Base-by-base conservation (phyloP, 2,888 invertebrate species). In the Andricus quercusramuli region DNA sequence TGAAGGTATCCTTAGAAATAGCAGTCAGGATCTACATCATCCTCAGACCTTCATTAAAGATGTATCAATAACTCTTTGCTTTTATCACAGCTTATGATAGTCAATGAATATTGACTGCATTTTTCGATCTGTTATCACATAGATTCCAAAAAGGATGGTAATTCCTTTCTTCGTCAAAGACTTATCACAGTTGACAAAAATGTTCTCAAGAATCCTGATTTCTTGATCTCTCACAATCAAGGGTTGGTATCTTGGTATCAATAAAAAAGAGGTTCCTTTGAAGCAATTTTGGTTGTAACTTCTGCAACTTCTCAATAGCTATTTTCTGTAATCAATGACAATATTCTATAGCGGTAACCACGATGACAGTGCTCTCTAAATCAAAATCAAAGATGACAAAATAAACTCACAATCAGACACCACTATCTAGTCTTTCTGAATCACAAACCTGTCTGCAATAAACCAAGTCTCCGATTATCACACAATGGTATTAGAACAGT, bases 361-460 rank as follows among this genome's bases (percentile, higher is more conserved):
- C n/a, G 47, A 70, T 70, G 5, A 41, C 44, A 68, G 6, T 47
- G 47, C 25, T 70, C 9, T 25, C 17, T 51, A 47, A 25, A 22
- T 51, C 20, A 41, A 20, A 70, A 70, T 70, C 51, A 47, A 25
- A 29, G 25, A 29, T 29, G n/a, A 70, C 11, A 70, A 51, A 32
- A 29, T 70, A 47, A 29, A 51, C 8, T 47, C 6, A n/a, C 56
- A n/a, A 56, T 56, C 56, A n/a, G 56, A n/a, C n/a, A 56, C 9
- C n/a, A 56, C n/a, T 56, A n/a, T 56, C 56, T 22, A 56, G 22
- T 62, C 15, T 59, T 29, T 51, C 29, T 70, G 32, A 74, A 74
- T 56, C 74, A 74, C 32, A 32, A 74, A 74, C 32, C 74, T 56
- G 74, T 56, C 56, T 74, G n/a, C 51, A 68, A 22, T 47, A 70